These are phyloP conservation scores for Willowsia nigromaculata DNA, from an alignment of 2,888 invertebrate genomes.

Conservation along the genomic window DNA sequence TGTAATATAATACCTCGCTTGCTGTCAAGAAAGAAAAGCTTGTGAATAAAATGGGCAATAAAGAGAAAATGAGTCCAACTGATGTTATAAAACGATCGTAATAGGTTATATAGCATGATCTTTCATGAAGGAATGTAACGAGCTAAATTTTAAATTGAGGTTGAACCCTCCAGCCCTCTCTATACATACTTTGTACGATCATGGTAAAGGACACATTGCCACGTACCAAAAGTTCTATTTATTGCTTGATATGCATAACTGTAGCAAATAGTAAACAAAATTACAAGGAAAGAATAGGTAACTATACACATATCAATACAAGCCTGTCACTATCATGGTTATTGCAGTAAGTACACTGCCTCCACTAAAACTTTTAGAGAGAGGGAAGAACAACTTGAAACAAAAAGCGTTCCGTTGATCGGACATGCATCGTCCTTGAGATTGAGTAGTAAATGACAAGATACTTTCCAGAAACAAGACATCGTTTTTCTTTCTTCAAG, in stretches of 20 bases:
- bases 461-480: background rate
- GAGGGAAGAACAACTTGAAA: background rate
- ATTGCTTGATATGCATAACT: background rate
- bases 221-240: slow-evolving; percentile 1
- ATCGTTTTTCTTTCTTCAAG: background rate
- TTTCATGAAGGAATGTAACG: background rate
- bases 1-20: background rate
- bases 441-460: background rate
- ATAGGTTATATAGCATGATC: too few relatives aligned
- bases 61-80: background rate
- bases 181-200: background rate
- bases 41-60: background rate
- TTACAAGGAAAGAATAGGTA: background rate
- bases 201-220: background rate
- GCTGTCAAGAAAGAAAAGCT: background rate
- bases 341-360: background rate
- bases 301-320: background rate
- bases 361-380: too few relatives aligned
- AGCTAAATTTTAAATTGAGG: background rate
- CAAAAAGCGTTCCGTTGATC: background rate
- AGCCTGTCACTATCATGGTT: background rate
- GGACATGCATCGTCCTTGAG: slow-evolving; percentile 26
- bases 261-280: background rate
- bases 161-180: background rate
- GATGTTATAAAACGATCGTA: background rate